Evolutionary conservation across 2,797 vertebrate species (phyloP), one percentile per base, ranked within the genome.

Genomic region (Xiphorhynchus erythropygius): DNA sequence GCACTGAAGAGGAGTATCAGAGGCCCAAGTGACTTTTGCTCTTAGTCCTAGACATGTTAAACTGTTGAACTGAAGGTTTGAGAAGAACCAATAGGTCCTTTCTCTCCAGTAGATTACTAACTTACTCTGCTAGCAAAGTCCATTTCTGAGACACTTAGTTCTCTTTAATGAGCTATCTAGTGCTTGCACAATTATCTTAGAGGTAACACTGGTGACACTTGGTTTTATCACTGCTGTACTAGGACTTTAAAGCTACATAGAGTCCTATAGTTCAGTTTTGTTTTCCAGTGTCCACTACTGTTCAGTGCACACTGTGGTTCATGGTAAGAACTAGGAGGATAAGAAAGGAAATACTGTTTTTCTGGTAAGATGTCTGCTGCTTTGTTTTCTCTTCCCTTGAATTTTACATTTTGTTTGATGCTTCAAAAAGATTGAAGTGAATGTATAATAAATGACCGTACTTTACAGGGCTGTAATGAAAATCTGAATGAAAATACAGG

Each of bases 401-500:
- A 37, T 91, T 92, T 96, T 41, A 46, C 28, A 50, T 89, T 93
- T 89, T 63, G 4, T 80, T 93, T 94, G 44, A 89, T 70, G n/a
- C 76, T 94, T 90, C 60, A 17, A 46, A 84, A 80, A 69, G 10
- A 85, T 89, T 81, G 55, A 78, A 68, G 74, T 35, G 70, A 67
- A 70, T 79, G 41, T 74, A 59, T 95, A 95, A 96, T 70, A 89
- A 95, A 96, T 93, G 14, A 78, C 35, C 63, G 24, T 85, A 82
- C 63, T 84, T 95, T 67, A 59, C 55, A 41, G 63, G 41, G 24
- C 57, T 83, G 33, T 92, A 92, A 53, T 91, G 84, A 90, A 82
- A 92, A 41, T 7, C 1, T 57, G 84, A 93, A 92, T 70, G 67
- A 82, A 96, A 96, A 93, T 87, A 44, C 35, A 79, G 3, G 5